phyloP scores from a whole-genome alignment of 2,797 vertebrate species.

The Danio choprae region DNA sequence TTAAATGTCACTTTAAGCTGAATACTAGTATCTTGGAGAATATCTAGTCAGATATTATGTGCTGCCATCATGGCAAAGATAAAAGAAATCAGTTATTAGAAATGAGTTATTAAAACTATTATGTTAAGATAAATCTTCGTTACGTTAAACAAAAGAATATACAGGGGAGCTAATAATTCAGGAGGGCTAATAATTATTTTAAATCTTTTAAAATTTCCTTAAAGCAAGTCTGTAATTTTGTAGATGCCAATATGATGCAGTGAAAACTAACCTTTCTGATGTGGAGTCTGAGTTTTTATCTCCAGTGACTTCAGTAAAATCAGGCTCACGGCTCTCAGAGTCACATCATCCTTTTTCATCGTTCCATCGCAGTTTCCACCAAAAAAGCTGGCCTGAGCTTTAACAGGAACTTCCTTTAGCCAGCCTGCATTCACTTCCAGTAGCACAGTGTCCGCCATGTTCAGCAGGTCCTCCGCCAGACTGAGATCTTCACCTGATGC shows the following conservation, averaged over 20 bases:
- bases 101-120: no score
- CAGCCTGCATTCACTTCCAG: slow-evolving; percentile 74
- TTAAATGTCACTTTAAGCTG: no score
- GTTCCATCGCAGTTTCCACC: slow-evolving; percentile 72
- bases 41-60: no score
- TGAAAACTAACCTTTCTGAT: slow-evolving; percentile 57
- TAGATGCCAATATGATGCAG: background rate
- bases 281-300: slow-evolving; percentile 72
- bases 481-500: background rate
- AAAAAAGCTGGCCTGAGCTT: slow-evolving; percentile 73
- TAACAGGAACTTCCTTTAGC: slow-evolving; percentile 74
- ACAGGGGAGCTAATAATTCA: no score
- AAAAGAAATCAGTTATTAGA: no score
- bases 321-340: slow-evolving; percentile 85
- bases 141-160: no score
- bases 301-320: slow-evolving; percentile 87
- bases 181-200: no score
- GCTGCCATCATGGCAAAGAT: no score
- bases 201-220: background rate
- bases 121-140: no score
- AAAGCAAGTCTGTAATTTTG: background rate
- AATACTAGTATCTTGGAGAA: no score
- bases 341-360: slow-evolving; percentile 75
- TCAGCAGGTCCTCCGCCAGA: slow-evolving; percentile 68
- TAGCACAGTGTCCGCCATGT: slow-evolving; percentile 75